Conservation (phyloP, 2,113 vertebrate genomes). For the Eublepharis macularius region DNA sequence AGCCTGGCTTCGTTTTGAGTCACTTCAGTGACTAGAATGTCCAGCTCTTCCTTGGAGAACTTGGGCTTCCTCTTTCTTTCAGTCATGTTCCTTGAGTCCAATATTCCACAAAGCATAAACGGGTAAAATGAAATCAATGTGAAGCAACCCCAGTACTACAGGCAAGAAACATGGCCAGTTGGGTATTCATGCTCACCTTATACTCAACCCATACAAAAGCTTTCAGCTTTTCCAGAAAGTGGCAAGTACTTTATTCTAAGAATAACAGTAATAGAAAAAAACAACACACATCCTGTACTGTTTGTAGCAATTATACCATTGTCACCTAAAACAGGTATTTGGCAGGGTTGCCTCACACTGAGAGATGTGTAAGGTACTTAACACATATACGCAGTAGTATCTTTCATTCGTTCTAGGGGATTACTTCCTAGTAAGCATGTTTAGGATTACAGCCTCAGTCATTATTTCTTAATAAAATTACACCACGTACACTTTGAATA, state of each 20-base stretch:
- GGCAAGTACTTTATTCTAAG: slow-evolving; percentile 34
- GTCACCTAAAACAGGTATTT: not conserved
- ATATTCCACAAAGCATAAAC: slow-evolving; percentile 80
- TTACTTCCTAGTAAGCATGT: no score
- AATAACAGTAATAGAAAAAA: slow-evolving; percentile 32
- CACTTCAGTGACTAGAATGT: slow-evolving; percentile 84
- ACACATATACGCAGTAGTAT: no score
- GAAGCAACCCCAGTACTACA: slow-evolving; percentile 52
- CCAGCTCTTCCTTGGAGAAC: slow-evolving; percentile 83
- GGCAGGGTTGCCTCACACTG: no score
- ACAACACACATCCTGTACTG: not conserved
- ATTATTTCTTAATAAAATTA: not conserved
- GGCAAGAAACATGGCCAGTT: slow-evolving; percentile 32
- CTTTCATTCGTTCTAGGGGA: no score
- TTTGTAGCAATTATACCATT: slow-evolving; percentile 12
- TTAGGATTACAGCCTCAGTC: not conserved
- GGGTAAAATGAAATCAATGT: slow-evolving; percentile 71
- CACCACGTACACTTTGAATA: not conserved
- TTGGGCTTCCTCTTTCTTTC: slow-evolving; percentile 84
- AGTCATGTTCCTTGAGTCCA: slow-evolving; percentile 79
- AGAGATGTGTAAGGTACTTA: no score
- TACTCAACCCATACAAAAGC: slow-evolving; percentile 11
- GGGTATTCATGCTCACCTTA: slow-evolving; percentile 16
- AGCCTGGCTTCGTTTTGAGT: slow-evolving; percentile 77
- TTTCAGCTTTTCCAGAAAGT: slow-evolving; percentile 43